phyloP scores from a whole-genome alignment of 2,888 invertebrate genomes.

The Deilephila elpenor region DNA sequence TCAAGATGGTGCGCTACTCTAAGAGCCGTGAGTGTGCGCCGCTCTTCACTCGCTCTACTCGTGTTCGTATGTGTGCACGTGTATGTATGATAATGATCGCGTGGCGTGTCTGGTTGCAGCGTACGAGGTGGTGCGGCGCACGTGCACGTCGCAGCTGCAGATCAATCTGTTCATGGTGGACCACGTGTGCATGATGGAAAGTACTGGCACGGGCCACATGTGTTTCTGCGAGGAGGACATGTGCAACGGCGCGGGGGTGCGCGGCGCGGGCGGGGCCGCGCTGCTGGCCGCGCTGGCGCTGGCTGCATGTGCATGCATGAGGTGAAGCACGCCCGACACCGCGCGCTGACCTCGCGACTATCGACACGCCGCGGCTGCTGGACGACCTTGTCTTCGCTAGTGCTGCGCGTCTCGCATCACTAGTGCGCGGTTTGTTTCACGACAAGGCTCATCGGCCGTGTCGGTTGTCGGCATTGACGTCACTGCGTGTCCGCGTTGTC shows the following conservation, averaged over 20 bases:
- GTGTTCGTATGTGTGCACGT: neutral
- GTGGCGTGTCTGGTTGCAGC: slow-evolving; percentile 83
- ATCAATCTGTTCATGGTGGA: slow-evolving; percentile 99
- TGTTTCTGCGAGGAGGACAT: slow-evolving; percentile 99
- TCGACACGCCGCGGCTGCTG: neutral
- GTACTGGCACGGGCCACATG: slow-evolving; percentile 98
- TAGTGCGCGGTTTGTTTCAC: slow-evolving; percentile 5
- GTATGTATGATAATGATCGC: neutral
- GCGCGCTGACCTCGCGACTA: slow-evolving; percentile 31
- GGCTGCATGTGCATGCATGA: slow-evolving; percentile 79
- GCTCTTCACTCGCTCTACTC: neutral
- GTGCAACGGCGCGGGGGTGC: slow-evolving; percentile 87
- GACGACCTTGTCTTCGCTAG: too few relatives aligned
- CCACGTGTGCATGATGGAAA: slow-evolving; percentile 99
- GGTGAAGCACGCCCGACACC: slow-evolving; percentile 72
- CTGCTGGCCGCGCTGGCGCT: slow-evolving; percentile 59
- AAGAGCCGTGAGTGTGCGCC: slow-evolving; percentile 90
- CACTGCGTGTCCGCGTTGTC: slow-evolving; percentile 38
- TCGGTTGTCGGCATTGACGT: slow-evolving; percentile 39
- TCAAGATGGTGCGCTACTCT: slow-evolving; percentile 96
- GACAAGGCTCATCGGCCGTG: slow-evolving; percentile 1
- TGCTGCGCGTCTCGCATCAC: neutral
- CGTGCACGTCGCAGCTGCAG: slow-evolving; percentile 96
- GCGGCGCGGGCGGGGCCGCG: slow-evolving; percentile 53
- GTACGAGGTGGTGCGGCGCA: slow-evolving; percentile 95